Evolutionary conservation across 2,888 invertebrate genomes (phyloP).

Genomic region (Crematogaster levior): DNA sequence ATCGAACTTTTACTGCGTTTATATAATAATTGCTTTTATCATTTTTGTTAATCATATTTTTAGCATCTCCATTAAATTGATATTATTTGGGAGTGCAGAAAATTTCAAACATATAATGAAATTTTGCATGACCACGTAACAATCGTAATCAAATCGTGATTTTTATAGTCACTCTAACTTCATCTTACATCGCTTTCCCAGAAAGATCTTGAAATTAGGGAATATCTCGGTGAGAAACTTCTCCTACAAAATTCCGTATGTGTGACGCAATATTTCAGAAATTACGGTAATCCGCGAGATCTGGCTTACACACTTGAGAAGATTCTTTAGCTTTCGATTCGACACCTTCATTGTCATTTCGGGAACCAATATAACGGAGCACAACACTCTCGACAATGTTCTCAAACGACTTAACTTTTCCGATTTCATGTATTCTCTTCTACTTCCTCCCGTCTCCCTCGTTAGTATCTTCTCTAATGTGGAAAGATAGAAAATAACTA

Average conservation of each 20-base stretch:
- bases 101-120: not conserved
- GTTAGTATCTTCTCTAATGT: not conserved
- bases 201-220: not conserved
- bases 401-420: conserved; percentile 17
- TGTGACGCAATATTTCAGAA: conserved; percentile 18
- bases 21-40: not conserved
- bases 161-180: not conserved
- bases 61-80: not conserved
- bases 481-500: not conserved
- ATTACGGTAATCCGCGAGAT: conserved; percentile 26
- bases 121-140: not conserved
- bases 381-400: not conserved
- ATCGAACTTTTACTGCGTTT: not conserved
- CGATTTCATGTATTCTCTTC: not conserved
- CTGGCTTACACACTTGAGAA: conserved; percentile 5
- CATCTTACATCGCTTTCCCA: not conserved
- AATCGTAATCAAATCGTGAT: not conserved
- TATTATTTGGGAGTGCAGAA: not conserved
- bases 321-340: conserved; percentile 9
- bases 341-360: conserved; percentile 13
- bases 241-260: conserved; percentile 2
- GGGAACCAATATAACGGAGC: not conserved
- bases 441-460: not conserved
- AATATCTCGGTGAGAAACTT: conserved; percentile 1
- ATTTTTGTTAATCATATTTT: not conserved